phyloP scores from a whole-genome alignment of 2,888 invertebrate genomes.

The Ryuthela nishihirai region DNA sequence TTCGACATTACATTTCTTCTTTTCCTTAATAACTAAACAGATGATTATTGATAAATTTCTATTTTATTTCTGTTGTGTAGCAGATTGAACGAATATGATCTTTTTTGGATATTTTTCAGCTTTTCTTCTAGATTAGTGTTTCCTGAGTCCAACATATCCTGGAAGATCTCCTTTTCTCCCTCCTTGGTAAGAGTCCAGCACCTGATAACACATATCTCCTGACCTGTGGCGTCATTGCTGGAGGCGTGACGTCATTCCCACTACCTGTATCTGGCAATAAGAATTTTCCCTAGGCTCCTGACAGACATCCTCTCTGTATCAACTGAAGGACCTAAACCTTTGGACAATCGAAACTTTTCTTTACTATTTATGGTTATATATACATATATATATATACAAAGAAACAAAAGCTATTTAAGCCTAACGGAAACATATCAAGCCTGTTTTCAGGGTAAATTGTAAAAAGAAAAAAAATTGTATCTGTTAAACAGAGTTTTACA shows the following conservation, averaged over 20 bases:
- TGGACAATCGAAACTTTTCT: slow-evolving; percentile 39
- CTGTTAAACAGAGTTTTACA: slow-evolving; percentile 40
- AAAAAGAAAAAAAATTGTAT: slow-evolving; percentile 39
- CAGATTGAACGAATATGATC: too few relatives aligned
- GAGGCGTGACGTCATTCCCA: not conserved
- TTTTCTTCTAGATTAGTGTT: slow-evolving; percentile 39
- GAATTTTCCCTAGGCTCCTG: slow-evolving; percentile 39
- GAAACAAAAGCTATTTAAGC: slow-evolving; percentile 40
- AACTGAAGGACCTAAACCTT: slow-evolving; percentile 32
- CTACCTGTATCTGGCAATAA: slow-evolving; percentile 36
- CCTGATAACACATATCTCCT: slow-evolving; percentile 27
- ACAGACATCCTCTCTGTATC: slow-evolving; percentile 37
- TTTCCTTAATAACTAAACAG: too few relatives aligned
- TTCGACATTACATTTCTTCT: too few relatives aligned
- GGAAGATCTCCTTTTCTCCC: slow-evolving; percentile 39
- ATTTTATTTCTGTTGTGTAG: too few relatives aligned
- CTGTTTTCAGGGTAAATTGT: slow-evolving; percentile 40
- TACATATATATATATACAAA: slow-evolving; percentile 37
- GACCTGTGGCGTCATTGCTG: slow-evolving; percentile 34
- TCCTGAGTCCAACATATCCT: slow-evolving; percentile 24
- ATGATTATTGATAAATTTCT: too few relatives aligned
- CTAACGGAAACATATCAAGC: slow-evolving; percentile 40
- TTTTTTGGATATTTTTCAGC: slow-evolving; percentile 28
- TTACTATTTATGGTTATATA: slow-evolving; percentile 35
- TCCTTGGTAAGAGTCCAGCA: slow-evolving; percentile 40